These are phyloP conservation scores for Podilymbus podiceps DNA, from an alignment of 2,113 vertebrate species.

Conservation along the genomic window DNA sequence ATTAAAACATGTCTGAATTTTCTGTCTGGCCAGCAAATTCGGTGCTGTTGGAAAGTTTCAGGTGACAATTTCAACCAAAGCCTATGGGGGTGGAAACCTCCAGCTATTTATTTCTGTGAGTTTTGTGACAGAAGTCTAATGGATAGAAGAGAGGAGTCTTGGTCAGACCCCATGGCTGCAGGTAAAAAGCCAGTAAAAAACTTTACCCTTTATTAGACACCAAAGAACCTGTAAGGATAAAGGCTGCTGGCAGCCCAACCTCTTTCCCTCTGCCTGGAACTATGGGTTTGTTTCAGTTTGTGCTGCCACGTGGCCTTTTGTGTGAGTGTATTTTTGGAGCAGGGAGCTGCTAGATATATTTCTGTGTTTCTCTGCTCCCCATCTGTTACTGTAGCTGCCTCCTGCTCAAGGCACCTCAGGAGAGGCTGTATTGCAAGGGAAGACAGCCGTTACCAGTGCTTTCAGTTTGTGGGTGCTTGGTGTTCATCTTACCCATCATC, in stretches of 20 bases:
- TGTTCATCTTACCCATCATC: background rate
- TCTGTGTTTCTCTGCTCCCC: background rate
- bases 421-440: background rate
- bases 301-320: background rate
- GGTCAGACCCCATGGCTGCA: background rate
- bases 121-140: background rate
- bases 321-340: background rate
- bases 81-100: background rate
- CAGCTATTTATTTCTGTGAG: background rate
- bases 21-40: background rate
- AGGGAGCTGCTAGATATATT: background rate
- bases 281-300: background rate
- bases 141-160: background rate
- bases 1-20: background rate
- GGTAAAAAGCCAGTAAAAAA: background rate
- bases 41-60: fast-evolving
- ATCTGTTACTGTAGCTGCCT: background rate
- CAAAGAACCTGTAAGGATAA: background rate
- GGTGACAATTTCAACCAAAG: background rate
- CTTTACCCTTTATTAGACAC: background rate
- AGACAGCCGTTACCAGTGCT: background rate
- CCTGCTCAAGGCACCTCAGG: background rate
- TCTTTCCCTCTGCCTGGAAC: background rate
- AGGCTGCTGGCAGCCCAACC: background rate
- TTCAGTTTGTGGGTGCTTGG: background rate